phyloP scores from a whole-genome alignment of 1,140 invertebrate genomes.

The Samia ricini region DNA sequence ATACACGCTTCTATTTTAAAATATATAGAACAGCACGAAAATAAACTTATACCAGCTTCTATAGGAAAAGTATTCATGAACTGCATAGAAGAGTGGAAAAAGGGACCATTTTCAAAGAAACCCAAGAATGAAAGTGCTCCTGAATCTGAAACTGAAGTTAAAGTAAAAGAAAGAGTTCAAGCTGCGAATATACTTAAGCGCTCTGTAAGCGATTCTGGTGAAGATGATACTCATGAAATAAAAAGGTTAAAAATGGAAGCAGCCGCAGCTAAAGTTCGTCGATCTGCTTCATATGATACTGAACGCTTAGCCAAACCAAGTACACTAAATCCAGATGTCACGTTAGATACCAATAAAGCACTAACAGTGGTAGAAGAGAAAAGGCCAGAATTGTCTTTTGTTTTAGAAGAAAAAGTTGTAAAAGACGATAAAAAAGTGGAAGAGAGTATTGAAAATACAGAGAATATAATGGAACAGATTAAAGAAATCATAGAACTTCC shows the following conservation, averaged over 20 bases:
- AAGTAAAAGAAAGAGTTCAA: slow-evolving; percentile 47
- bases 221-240: slow-evolving; percentile 60
- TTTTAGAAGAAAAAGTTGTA: slow-evolving; percentile 2
- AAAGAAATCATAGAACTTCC: slow-evolving; percentile 20
- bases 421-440: slow-evolving; percentile 20
- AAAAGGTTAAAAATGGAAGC: slow-evolving; percentile 62
- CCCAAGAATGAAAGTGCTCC: slow-evolving; percentile 47
- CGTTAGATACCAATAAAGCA: slow-evolving; percentile 12
- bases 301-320: slow-evolving; percentile 41
- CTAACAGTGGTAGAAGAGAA: slow-evolving; percentile 15
- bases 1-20: slow-evolving; percentile 93
- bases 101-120: slow-evolving; percentile 64
- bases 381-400: background rate
- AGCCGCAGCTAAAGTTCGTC: slow-evolving; percentile 66
- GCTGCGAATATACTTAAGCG: slow-evolving; percentile 68
- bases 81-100: slow-evolving; percentile 65
- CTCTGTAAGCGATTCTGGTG: slow-evolving; percentile 64
- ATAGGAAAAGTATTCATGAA: slow-evolving; percentile 66
- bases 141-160: slow-evolving; percentile 27
- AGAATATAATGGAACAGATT: slow-evolving; percentile 17
- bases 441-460: slow-evolving; percentile 5
- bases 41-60: slow-evolving; percentile 66
- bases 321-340: slow-evolving; percentile 6
- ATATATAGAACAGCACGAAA: slow-evolving; percentile 85
- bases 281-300: slow-evolving; percentile 67